Percentiles rank a stretch among this genome's conserved stretches.
These are phyloP conservation scores for Boulengeromyrus knoepffleri DNA, from an alignment of 2,113 vertebrate species.

Conservation along the genomic window DNA sequence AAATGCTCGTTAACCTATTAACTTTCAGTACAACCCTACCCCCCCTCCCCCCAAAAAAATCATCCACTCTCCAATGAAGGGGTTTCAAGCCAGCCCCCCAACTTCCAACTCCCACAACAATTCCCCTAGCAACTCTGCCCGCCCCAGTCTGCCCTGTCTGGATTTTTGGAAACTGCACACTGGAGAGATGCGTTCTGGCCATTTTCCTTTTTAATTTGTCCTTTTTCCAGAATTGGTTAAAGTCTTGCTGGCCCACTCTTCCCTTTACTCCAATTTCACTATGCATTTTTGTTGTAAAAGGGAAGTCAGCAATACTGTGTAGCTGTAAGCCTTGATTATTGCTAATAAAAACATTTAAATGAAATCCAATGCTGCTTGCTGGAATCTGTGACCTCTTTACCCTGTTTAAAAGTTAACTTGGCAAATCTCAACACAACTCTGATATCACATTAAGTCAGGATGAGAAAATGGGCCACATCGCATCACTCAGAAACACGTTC, in stretches of 20 bases:
- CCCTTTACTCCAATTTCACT: background rate
- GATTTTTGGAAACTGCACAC: background rate
- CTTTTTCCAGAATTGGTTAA: background rate
- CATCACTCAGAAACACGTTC: background rate
- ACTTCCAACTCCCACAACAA: background rate
- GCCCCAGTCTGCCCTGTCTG: background rate
- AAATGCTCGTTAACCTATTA: conserved; percentile 27
- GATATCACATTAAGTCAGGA: background rate
- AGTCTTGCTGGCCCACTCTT: background rate
- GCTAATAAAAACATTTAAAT: background rate
- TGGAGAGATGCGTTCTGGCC: background rate
- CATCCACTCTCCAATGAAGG: background rate
- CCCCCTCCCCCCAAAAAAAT: background rate
- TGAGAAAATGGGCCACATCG: background rate
- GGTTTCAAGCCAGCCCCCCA: background rate
- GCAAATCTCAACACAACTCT: background rate
- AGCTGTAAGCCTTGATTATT: background rate
- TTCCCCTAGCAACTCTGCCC: background rate
- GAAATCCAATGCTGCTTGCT: background rate
- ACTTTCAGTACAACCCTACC: conserved; percentile 6
- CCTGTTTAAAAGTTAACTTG: background rate
- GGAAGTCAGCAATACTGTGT: background rate
- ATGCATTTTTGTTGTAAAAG: background rate
- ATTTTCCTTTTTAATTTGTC: background rate
- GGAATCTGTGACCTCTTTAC: background rate